Conservation (phyloP, 2,797 vertebrate species). For the Buphagus erythrorhynchus region DNA sequence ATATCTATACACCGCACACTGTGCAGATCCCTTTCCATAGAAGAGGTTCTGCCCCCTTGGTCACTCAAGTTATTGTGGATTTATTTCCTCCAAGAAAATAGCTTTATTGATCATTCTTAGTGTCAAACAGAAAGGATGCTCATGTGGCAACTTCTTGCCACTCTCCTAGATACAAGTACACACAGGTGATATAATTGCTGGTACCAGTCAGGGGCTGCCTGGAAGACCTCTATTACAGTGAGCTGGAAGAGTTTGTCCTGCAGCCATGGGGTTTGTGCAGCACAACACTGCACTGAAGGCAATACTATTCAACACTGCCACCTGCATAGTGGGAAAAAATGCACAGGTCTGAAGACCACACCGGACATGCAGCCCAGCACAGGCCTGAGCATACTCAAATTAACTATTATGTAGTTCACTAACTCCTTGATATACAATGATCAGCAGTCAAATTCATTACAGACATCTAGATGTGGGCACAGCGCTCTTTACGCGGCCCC, state of each 20-base stretch:
- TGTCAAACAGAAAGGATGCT: not conserved
- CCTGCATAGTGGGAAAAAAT: not conserved
- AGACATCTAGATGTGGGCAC: not conserved
- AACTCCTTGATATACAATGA: not conserved
- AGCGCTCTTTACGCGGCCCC: not conserved
- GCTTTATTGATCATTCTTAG: not conserved
- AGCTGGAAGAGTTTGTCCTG: not conserved
- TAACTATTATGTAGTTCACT: not conserved
- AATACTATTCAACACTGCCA: not conserved
- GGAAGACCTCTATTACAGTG: not conserved
- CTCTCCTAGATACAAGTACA: not conserved
- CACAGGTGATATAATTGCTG: not conserved
- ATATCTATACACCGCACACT: not conserved
- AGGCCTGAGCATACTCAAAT: not conserved
- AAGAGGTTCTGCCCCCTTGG: rapidly evolving
- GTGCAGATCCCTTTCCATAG: rapidly evolving
- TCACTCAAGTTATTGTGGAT: not conserved
- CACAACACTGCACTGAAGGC: rapidly evolving
- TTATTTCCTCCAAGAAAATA: not conserved
- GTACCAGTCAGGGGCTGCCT: not conserved
- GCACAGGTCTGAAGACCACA: not conserved
- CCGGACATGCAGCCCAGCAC: not conserved
- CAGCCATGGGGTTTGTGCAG: not conserved
- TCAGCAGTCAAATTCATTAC: not conserved
- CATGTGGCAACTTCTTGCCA: not conserved